These are phyloP conservation scores for Glaucidium brasilianum DNA, from an alignment of 2,113 vertebrate genomes.

Conservation along the genomic window DNA sequence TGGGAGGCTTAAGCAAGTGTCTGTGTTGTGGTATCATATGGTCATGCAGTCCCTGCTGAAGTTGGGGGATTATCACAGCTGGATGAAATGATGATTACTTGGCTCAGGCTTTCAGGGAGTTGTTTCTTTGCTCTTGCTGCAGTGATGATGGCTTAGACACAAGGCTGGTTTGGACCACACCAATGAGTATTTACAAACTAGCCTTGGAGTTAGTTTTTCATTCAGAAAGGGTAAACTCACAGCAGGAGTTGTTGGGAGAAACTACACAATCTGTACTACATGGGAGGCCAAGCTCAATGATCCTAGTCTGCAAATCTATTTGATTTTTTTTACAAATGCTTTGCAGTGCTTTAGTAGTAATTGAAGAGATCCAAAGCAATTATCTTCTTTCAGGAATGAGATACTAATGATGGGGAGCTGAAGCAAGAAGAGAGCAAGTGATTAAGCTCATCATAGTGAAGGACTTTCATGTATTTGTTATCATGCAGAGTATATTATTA, in stretches of 20 bases:
- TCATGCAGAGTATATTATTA: not conserved
- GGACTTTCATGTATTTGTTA: not conserved
- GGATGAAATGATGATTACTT: not conserved
- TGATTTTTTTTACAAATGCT: constrained; percentile 20
- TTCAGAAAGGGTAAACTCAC: not conserved
- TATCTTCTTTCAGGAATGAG: constrained; percentile 21
- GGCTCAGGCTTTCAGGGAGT: not conserved
- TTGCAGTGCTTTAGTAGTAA: not conserved
- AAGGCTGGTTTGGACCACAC: not conserved
- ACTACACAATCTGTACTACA: not conserved
- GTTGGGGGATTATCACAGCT: not conserved
- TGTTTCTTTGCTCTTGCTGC: not conserved
- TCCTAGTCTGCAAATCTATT: not conserved
- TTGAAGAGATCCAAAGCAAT: constrained; percentile 45
- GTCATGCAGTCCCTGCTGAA: not conserved
- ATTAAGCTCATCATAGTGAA: constrained; percentile 1
- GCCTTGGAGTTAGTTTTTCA: not conserved
- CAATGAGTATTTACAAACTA: not conserved
- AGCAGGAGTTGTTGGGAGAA: not conserved
- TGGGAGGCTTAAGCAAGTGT: not conserved
- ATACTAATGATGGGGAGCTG: not conserved
- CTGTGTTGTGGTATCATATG: not conserved
- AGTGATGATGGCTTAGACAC: not conserved
- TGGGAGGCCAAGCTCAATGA: not conserved
- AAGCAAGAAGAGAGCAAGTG: not conserved